Evolutionary conservation across 30 jellyfish, hydroid and myxozoan genomes (phyloP).

Genomic region (Cassiopea andromeda): DNA sequence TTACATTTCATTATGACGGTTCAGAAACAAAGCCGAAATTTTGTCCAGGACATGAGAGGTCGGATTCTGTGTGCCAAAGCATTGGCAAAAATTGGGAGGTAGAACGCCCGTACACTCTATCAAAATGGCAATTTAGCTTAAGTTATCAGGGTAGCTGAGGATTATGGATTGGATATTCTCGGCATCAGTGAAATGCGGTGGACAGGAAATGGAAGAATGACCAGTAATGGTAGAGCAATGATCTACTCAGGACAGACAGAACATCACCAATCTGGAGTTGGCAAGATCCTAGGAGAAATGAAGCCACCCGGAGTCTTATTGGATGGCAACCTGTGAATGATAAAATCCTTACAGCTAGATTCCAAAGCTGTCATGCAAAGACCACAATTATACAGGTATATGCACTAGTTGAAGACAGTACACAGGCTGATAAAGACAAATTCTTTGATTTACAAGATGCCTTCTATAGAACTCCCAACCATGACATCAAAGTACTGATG

Average conservation of each 20-base stretch:
- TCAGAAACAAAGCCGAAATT: neutral
- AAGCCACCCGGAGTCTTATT: no score
- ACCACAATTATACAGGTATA: no score
- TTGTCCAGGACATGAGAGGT: neutral
- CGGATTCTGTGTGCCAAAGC: neutral
- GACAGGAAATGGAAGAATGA: constrained; percentile 18
- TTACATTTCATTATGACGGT: neutral
- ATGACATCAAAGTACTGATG: constrained; percentile 20
- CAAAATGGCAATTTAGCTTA: constrained; percentile 3
- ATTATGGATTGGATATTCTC: neutral
- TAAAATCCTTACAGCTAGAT: no score
- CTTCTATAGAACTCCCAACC: constrained; percentile 7
- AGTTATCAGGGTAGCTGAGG: neutral
- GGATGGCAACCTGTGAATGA: no score
- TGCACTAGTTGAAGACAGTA: no score
- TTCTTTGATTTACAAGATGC: constrained; percentile 9
- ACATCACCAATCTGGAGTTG: neutral
- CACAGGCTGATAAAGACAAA: neutral
- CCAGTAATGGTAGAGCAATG: constrained; percentile 12
- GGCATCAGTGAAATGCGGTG: constrained; percentile 26
- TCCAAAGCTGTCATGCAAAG: no score
- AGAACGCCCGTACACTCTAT: neutral
- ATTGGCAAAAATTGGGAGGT: neutral
- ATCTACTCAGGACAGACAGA: neutral
- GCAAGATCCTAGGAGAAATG: neutral